phyloP scores from a whole-genome alignment of 2,797 vertebrate genomes.

The Simalia tracyae region DNA sequence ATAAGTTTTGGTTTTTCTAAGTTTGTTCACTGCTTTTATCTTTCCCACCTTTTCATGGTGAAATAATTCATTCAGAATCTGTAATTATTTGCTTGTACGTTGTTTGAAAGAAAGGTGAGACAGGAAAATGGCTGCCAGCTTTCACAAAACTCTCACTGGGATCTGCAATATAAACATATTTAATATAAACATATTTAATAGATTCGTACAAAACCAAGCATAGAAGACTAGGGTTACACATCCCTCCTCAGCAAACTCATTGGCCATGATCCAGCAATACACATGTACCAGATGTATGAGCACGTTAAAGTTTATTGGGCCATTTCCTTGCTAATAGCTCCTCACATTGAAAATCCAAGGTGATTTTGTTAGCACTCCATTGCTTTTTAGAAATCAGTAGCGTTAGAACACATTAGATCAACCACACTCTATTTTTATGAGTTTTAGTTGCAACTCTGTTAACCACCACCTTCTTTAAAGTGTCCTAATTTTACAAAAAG shows the following conservation, averaged over 20 bases:
- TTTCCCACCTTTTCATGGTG: slow-evolving; percentile 1
- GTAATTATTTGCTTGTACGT: slow-evolving; percentile 8
- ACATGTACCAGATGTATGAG: background rate
- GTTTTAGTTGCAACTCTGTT: background rate
- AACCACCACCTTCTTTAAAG: background rate
- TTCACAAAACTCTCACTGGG: slow-evolving; percentile 12
- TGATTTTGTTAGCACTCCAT: background rate
- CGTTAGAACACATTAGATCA: background rate
- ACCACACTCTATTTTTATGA: background rate
- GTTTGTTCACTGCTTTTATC: slow-evolving; percentile 25
- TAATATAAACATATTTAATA: slow-evolving; percentile 39
- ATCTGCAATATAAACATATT: slow-evolving; percentile 46
- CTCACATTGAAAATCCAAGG: background rate
- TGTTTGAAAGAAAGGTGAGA: slow-evolving; percentile 27
- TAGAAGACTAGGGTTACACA: slow-evolving; percentile 4
- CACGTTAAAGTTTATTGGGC: background rate
- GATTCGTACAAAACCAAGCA: slow-evolving; percentile 8
- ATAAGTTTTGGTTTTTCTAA: slow-evolving; percentile 27
- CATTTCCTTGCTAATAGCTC: background rate
- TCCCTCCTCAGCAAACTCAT: slow-evolving; percentile 21
- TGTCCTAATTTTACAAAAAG: background rate
- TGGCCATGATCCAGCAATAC: slow-evolving; percentile 36
- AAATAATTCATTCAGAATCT: background rate
- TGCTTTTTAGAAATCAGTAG: background rate
- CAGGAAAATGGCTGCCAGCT: slow-evolving; percentile 12